phyloP scores from a whole-genome alignment of 1,140 invertebrate genomes.

The Zaprionus taronus region DNA sequence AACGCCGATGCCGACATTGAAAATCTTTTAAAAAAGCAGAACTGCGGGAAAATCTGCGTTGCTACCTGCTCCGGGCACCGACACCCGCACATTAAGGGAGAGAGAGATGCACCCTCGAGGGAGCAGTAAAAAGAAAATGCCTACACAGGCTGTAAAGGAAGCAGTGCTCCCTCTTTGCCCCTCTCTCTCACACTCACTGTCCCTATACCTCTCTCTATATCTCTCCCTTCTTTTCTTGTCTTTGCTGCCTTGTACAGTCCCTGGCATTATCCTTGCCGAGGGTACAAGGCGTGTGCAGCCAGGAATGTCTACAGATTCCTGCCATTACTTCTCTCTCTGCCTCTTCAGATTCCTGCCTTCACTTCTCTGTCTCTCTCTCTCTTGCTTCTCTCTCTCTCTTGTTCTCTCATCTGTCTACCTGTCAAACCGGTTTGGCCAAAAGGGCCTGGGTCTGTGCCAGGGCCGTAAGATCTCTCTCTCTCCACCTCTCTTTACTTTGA shows the following conservation, averaged over 20 bases:
- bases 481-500: constrained; percentile 11
- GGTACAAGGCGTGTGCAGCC: constrained; percentile 59
- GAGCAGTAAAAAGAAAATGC: constrained; percentile 43
- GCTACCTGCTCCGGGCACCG: background rate
- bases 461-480: constrained; percentile 28
- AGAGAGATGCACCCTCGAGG: constrained; percentile 39
- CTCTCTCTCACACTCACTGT: background rate
- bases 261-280: constrained; percentile 65
- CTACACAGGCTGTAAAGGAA: constrained; percentile 3
- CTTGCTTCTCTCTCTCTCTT: background rate
- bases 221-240: background rate
- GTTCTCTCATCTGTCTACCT: constrained; percentile 48
- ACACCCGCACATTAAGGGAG: background rate
- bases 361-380: background rate
- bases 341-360: background rate
- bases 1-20: constrained; percentile 15
- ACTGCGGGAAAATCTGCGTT: background rate
- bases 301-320: constrained; percentile 13
- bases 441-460: constrained; percentile 35
- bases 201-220: background rate
- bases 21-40: constrained; percentile 12
- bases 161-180: background rate
- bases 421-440: constrained; percentile 73
- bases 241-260: constrained; percentile 58
- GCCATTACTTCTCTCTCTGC: no score